Evolutionary conservation across 2,113 vertebrate species (phyloP), one percentile per base, ranked within the genome.

Genomic region (Psammodynastes pulverulentus): DNA sequence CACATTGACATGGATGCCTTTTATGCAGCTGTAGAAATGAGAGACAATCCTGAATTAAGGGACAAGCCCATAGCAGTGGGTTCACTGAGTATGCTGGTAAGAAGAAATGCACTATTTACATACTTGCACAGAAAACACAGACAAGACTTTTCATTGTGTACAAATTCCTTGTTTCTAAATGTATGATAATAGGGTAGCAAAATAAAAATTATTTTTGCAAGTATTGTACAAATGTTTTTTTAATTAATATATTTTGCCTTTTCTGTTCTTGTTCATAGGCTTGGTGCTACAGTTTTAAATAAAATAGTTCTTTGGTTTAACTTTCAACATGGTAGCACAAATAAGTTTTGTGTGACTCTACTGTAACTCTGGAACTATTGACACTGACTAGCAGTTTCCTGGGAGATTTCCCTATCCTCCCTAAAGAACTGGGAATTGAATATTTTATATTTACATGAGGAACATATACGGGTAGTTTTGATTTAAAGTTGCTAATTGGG

Each of bases 1-100:
- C 99, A 99, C 86, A 98, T 99, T 94, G 99, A 99, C 94, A 99
- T 99, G 99, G 99, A 99, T 91, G 99, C 99, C 84, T 99, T 99
- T 96, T 99, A 99, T 26, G 99, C 99, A 92, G 99, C 99, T 53
- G 99, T 99, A 92, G 99, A 99, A 97, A 99, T 98, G 98, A 98
- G 98, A 94, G 99, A 99, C 96, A 98, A 97, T 90, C 99, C 99
- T 56, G 98, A 99, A 91, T 93, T 99, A 89, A 99, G 97, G 94
- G 98, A 98, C 84, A 98, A 98, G 43, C 99, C 99, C 21, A 98
- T 99, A 97, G 99, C 98, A 86, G 99, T 99, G 58, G 99, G 99
- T 93, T 98, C 98, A 90, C 98, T 97, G 98, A 99, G 98, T 94
- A 99, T 99, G 99, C 94, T 99, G 98, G 99, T 99, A 97, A 97